A percentile compares a stretch with the other conserved stretches of the same genome.
These are phyloP conservation scores for Anthoptus insignis DNA, from an alignment of 2,888 invertebrate genomes.

Conservation along the genomic window DNA sequence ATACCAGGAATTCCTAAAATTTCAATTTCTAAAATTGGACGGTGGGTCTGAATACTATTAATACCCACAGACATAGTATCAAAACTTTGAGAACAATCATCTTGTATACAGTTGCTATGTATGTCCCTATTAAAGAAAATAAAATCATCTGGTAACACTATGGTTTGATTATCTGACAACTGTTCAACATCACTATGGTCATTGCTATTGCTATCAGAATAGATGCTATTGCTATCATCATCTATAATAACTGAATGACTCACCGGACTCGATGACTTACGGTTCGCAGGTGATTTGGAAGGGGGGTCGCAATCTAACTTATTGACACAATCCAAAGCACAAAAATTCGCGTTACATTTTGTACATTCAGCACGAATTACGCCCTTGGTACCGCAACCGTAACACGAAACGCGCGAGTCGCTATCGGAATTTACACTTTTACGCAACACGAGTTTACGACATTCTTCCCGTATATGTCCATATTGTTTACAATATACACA, in stretches of 20 bases:
- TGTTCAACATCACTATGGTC: not conserved
- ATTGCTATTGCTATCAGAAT: not conserved
- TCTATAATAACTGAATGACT: not conserved
- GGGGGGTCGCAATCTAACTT: not conserved
- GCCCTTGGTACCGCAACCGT: not conserved
- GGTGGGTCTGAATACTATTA: not conserved
- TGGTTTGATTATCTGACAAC: too few relatives aligned
- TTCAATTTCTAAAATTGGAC: not conserved
- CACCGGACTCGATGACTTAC: not conserved
- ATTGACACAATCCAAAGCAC: not conserved
- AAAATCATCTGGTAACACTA: too few relatives aligned
- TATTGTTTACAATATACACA: constrained; percentile 2
- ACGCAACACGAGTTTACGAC: not conserved
- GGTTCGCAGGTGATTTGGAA: not conserved
- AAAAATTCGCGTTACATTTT: not conserved
- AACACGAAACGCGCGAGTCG: not conserved
- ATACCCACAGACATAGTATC: not conserved
- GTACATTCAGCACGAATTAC: not conserved
- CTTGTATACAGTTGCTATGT: not conserved
- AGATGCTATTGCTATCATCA: too few relatives aligned
- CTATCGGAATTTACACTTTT: not conserved
- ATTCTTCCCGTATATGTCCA: not conserved
- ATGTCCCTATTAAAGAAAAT: too few relatives aligned
- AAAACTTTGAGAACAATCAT: not conserved
- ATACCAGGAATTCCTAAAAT: not conserved